phyloP scores from a whole-genome alignment of 2,888 invertebrate species.

The Tetranychus piercei region DNA sequence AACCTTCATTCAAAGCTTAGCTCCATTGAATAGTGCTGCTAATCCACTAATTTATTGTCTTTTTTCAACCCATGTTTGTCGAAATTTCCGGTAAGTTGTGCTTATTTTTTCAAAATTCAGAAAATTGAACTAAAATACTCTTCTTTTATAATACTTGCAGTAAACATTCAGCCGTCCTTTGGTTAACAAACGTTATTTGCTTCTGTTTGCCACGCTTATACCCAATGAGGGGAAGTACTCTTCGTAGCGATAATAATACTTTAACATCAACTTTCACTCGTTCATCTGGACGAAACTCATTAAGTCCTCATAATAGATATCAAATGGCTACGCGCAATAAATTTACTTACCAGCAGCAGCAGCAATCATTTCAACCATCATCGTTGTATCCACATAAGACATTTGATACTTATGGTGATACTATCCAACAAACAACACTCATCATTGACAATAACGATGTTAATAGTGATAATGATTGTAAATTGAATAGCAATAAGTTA shows the following conservation, averaged over 20 bases:
- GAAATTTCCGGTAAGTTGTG: background rate
- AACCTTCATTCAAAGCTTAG: slow-evolving; percentile 73
- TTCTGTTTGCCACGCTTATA: background rate
- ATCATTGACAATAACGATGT: too few species aligned
- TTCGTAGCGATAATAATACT: background rate
- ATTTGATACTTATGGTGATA: too few species aligned
- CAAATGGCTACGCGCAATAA: background rate
- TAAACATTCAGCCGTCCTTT: background rate
- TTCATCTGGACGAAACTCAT: background rate
- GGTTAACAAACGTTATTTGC: background rate
- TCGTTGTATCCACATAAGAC: too few species aligned
- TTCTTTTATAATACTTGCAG: background rate
- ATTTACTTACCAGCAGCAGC: too few species aligned
- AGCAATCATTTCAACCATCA: too few species aligned
- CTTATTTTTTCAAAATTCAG: background rate
- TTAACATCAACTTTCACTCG: slow-evolving; percentile 3
- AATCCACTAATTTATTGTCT: slow-evolving; percentile 85
- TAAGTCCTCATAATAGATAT: background rate
- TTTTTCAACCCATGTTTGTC: slow-evolving; percentile 50
- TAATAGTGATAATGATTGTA: too few species aligned
- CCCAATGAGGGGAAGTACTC: background rate
- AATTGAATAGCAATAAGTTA: too few species aligned
- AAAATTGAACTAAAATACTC: background rate
- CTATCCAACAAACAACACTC: too few species aligned
- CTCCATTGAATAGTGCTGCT: slow-evolving; percentile 77